Evolutionary conservation across 2,113 vertebrate species (phyloP), one percentile per base, ranked within the genome.

Genomic region (Oncorhynchus keta): DNA sequence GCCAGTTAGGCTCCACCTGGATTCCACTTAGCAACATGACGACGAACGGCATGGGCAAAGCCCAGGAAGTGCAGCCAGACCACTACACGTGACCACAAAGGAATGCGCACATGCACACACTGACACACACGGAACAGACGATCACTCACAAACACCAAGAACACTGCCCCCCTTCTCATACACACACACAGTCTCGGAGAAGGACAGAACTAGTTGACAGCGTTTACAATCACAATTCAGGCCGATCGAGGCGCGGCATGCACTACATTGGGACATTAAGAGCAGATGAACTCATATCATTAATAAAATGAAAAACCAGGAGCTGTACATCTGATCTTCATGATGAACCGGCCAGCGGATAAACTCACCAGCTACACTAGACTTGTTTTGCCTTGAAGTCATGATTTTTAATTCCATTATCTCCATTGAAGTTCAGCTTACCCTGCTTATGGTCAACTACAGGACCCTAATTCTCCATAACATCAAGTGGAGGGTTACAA

Each of bases 1-100:
- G 85, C 94, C 88, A 57, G 78, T 78, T 84, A 74, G 87, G 87
- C 91, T 91, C 88, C 89, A 94, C 92, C 90, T 92, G 90, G 86
- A 89, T 89, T 90, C 82, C 85, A 89, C 87, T 86, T 81, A 88
- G 89, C 85, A 89, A 92, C 85, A 78, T 86, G 87, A 90, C 82
- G 74, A 85, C 80, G 64, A 86, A 8, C 84, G 67, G 24, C 28
- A 76, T 85, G 3, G 85, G 7, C 59, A 62, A 62, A 22, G 59
- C 83, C 80, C 77, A 89, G 86, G 86, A 90, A 45, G 83, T 85
- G 76, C 39, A 86, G 81, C 39, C 68, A 81, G 70, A 70, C 82
- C 77, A 81, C 76, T 82, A 75, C 70, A 79, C 68, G 70, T 76
- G 75, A 86, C 81, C 85, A 87, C 73, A 80, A 78, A 89, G 78